Percentiles rank a stretch among this genome's conserved stretches.
Evolutionary conservation across 1,140 invertebrate species (phyloP).

Genomic region (Cylas formicarius): DNA sequence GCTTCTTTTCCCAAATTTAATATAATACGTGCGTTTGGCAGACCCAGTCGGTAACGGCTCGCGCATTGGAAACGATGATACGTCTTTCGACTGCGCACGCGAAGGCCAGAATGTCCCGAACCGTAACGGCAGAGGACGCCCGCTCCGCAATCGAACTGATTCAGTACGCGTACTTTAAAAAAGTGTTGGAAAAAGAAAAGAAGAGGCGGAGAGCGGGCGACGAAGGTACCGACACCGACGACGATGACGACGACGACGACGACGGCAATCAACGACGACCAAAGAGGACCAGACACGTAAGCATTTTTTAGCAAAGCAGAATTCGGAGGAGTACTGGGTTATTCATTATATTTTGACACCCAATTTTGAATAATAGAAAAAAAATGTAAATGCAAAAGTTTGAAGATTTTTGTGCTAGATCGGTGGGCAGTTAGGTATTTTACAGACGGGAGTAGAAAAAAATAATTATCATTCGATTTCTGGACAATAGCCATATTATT

Average conservation of each 20-base stretch:
- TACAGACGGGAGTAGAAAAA: too few species aligned
- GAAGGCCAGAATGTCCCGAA: slow-evolving; percentile 82
- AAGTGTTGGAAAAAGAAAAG: slow-evolving; percentile 76
- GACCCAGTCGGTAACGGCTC: slow-evolving; percentile 97
- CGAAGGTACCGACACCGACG: slow-evolving; percentile 41
- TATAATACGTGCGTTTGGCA: too few species aligned
- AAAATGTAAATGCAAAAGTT: too few species aligned
- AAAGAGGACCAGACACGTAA: slow-evolving; percentile 38
- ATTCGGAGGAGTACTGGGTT: not conserved
- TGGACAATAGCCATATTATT: too few species aligned
- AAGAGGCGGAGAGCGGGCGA: slow-evolving; percentile 48
- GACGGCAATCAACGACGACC: slow-evolving; percentile 27
- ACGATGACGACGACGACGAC: slow-evolving; percentile 34
- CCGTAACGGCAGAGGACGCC: slow-evolving; percentile 78
- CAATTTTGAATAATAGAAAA: too few species aligned
- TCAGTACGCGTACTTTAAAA: slow-evolving; percentile 97
- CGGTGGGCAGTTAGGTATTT: too few species aligned
- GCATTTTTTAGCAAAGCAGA: not conserved
- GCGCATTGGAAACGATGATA: slow-evolving; percentile 95
- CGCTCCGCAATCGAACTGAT: slow-evolving; percentile 89
- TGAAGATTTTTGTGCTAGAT: too few species aligned
- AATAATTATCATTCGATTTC: too few species aligned
- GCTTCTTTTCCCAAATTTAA: too few species aligned
- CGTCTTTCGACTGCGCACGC: slow-evolving; percentile 97
- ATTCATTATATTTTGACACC: too few species aligned